Conservation (phyloP, 2,113 vertebrate species). For the Dipodomys merriami region DNA sequence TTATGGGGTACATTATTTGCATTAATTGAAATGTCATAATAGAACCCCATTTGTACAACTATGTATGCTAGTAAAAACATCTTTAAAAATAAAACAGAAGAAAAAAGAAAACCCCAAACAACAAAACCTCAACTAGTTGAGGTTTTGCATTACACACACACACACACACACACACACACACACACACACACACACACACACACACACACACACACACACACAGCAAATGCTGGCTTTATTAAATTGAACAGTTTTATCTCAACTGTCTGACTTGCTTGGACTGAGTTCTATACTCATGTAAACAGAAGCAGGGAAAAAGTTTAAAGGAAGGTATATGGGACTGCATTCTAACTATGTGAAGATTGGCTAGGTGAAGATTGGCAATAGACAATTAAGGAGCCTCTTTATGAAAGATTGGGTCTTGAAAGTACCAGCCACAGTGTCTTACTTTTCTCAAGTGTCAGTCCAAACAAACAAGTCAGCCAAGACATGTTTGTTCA, state of each 20-base stretch:
- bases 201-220: background rate
- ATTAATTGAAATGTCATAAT: too few relatives aligned
- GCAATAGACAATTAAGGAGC: background rate
- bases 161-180: too few relatives aligned
- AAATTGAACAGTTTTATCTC: conserved; percentile 2
- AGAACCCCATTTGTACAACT: too few relatives aligned
- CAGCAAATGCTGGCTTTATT: background rate
- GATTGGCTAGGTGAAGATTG: background rate
- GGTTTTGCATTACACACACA: background rate
- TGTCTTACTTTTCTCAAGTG: background rate
- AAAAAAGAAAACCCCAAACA: too few relatives aligned
- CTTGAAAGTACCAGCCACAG: background rate
- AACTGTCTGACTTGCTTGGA: background rate
- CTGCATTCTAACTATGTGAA: background rate
- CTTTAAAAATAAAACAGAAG: too few relatives aligned
- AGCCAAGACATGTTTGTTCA: background rate
- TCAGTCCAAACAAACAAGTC: background rate
- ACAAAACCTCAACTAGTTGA: background rate
- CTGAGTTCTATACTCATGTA: background rate
- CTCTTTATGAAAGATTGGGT: background rate
- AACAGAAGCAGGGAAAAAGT: background rate
- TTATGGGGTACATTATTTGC: too few relatives aligned
- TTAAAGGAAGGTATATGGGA: background rate
- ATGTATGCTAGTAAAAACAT: too few relatives aligned
- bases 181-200: too few relatives aligned